These are phyloP conservation scores for Drosophila ezoana DNA, from an alignment of 2,888 invertebrate genomes.

Conservation along the genomic window DNA sequence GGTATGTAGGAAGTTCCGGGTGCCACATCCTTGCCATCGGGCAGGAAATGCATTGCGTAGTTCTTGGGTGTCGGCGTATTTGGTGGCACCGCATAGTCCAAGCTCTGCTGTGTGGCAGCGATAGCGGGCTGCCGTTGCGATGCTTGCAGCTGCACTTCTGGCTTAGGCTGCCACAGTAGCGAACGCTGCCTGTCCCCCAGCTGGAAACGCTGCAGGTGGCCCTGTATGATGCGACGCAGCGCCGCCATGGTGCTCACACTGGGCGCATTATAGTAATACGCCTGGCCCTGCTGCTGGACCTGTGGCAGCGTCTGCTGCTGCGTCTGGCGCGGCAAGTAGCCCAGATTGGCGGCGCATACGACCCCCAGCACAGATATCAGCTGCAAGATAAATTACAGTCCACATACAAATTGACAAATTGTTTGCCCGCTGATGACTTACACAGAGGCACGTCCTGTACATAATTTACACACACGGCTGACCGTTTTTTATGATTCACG, in stretches of 20 bases:
- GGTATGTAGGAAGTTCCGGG: slow-evolving; percentile 83
- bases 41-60: slow-evolving; percentile 78
- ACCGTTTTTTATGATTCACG: slow-evolving; percentile 20
- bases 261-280: slow-evolving; percentile 69
- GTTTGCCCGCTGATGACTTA: slow-evolving; percentile 36
- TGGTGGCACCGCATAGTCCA: slow-evolving; percentile 57
- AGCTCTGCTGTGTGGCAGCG: slow-evolving; percentile 31
- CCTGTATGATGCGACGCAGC: slow-evolving; percentile 52
- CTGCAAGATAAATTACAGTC: slow-evolving; percentile 59
- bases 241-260: slow-evolving; percentile 40
- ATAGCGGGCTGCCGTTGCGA: slow-evolving; percentile 21
- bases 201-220: slow-evolving; percentile 55
- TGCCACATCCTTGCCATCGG: slow-evolving; percentile 78
- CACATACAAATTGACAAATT: slow-evolving; percentile 36
- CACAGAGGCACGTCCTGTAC: slow-evolving; percentile 58
- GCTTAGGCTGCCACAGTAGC: slow-evolving; percentile 21
- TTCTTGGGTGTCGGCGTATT: slow-evolving; percentile 77
- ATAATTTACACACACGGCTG: slow-evolving; percentile 38
- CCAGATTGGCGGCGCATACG: slow-evolving; percentile 37
- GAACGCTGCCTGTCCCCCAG: slow-evolving; percentile 51
- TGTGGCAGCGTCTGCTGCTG: slow-evolving; percentile 22
- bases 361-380: slow-evolving; percentile 54
- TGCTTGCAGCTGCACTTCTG: slow-evolving; percentile 61
- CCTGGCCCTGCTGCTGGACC: slow-evolving; percentile 19
- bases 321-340: slow-evolving; percentile 38